Evolutionary conservation across 1,140 invertebrate species (phyloP), one percentile per base, ranked within the genome.

Genomic region (Neodiprion fabricii): DNA sequence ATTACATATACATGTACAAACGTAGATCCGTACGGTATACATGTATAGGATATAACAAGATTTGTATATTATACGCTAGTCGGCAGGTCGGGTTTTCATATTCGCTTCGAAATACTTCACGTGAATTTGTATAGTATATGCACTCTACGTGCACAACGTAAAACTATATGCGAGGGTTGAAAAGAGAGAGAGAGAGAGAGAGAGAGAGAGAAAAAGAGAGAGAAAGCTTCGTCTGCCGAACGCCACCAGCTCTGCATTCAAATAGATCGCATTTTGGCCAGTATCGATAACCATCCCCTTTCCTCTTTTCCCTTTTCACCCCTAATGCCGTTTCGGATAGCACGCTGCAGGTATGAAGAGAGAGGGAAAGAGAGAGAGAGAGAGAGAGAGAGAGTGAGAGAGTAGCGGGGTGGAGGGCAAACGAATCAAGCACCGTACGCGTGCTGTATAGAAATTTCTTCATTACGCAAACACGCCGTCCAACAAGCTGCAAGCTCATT

Each of bases 191-290:
- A 4, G 28, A 40, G 28, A 40, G 28, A 40, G 28, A 1, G 17
- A 17, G 17, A 17, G 17, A 17, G 17, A 17, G 17, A 17, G 17
- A 17, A 17, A 17, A 1, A 17, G 17, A 17, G 17, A 21, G 17
- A 21, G 5, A 40, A 2, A 40, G 28, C 28, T 40, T 40, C 28
- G 28, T 40, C 28, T 40, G 28, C 28, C 28, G 28, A 40, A 40
- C 28, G 28, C 28, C 28, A 40, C 28, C 11, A 5, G 53, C 9
- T 61, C n/a, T 17, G 53, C 53, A 61, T 61, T 61, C 53, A 61
- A 61, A 61, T 61, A 61, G 53, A 61, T 61, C 53, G 53, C 53
- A 61, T 61, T 61, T 61, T 61, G 11, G 53, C 53, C n/a, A 61
- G 11, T 61, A 12, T 61, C 53, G 53, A 61, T 61, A 61, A 61